Percentiles rank a stretch among this genome's conserved stretches.
Evolutionary conservation across 2,797 vertebrate genomes (phyloP).

Genomic region (Clarias pachynema): DNA sequence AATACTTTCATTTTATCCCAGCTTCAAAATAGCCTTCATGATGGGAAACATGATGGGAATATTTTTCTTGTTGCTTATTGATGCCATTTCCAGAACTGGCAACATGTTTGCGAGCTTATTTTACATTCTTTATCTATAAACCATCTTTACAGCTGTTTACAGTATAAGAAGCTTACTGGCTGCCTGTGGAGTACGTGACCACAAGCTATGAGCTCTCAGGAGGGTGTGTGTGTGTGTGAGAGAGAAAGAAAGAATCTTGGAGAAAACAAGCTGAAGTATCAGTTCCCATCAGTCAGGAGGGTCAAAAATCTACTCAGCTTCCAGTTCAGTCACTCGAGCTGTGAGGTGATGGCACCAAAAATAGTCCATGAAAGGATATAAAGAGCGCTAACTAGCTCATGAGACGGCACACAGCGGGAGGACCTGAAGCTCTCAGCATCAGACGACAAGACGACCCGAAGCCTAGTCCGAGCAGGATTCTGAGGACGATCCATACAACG

Average conservation of each 20-base stretch:
- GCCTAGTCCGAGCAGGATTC: neutral
- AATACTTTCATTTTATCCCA: neutral
- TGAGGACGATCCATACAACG: neutral
- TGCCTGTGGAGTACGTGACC: constrained; percentile 49
- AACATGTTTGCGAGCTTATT: constrained; percentile 26
- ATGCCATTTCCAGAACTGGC: constrained; percentile 41
- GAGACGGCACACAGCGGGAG: constrained; percentile 25
- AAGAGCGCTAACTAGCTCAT: constrained; percentile 51
- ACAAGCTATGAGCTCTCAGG: constrained; percentile 48
- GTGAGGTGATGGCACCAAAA: constrained; percentile 80
- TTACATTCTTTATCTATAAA: constrained; percentile 41
- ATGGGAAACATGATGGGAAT: neutral
- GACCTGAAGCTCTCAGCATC: neutral
- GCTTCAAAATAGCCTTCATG: neutral
- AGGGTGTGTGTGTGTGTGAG: constrained; percentile 35
- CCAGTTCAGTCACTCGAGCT: constrained; percentile 63
- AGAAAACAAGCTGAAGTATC: constrained; percentile 60
- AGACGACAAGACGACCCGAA: neutral
- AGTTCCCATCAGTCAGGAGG: constrained; percentile 52
- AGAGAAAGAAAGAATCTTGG: neutral
- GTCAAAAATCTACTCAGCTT: constrained; percentile 64
- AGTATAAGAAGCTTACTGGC: constrained; percentile 45
- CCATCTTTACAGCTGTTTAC: constrained; percentile 62
- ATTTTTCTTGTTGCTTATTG: constrained; percentile 39
- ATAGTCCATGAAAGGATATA: constrained; percentile 79